Conservation (phyloP, 2,113 vertebrate species). For the Solenodon paradoxus region DNA sequence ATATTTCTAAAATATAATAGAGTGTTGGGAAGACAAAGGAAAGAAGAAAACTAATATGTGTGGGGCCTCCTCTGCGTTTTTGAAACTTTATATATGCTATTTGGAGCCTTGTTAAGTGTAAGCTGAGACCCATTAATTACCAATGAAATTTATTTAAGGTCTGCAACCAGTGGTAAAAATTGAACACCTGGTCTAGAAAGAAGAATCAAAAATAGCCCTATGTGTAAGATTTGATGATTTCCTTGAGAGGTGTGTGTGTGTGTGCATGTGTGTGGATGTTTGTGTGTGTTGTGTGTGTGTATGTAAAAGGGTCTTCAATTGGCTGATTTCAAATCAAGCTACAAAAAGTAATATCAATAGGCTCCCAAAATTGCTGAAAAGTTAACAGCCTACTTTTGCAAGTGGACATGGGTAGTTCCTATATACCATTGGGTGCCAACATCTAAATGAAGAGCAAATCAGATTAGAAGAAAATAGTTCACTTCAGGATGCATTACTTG, state of each 20-base stretch:
- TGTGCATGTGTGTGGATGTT: too few species aligned
- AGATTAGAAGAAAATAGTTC: not conserved
- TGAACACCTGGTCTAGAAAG: not conserved
- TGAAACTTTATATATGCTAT: not conserved
- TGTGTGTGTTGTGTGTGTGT: too few species aligned
- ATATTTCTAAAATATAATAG: not conserved
- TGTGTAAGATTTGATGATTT: not conserved
- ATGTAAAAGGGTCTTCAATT: not conserved
- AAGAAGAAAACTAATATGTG: slow-evolving; percentile 13
- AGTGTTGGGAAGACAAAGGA: not conserved
- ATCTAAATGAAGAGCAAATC: not conserved
- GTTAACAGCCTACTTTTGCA: not conserved
- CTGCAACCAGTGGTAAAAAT: not conserved
- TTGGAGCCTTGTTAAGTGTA: not conserved
- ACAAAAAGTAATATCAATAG: not conserved
- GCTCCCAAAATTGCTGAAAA: not conserved
- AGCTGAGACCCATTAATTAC: not conserved
- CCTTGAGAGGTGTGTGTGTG: not conserved
- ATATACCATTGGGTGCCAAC: not conserved
- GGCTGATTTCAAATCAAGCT: not conserved
- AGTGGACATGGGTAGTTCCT: not conserved
- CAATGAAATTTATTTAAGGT: not conserved
- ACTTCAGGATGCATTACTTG: not conserved
- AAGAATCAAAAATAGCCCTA: not conserved
- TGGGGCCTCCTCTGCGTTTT: not conserved